These are phyloP conservation scores for Nebria brevicollis DNA, from an alignment of 2,888 invertebrate species.

Conservation along the genomic window DNA sequence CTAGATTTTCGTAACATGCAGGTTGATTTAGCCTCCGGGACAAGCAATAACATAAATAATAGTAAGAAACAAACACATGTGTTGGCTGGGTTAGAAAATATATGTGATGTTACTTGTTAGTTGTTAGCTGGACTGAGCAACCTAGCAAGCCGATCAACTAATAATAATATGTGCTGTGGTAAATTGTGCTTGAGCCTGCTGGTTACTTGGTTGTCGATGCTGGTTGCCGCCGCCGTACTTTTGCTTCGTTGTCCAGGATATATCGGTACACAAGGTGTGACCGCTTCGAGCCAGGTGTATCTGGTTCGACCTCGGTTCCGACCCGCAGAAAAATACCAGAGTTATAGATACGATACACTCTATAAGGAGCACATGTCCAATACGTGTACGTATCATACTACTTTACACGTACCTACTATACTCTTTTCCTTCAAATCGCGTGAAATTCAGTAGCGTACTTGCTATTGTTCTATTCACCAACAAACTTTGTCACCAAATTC, in stretches of 20 bases:
- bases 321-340: conserved; percentile 14
- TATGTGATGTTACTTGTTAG: not conserved
- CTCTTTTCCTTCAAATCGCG: not conserved
- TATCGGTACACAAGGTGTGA: conserved; percentile 13
- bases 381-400: not conserved
- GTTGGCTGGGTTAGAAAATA: not conserved
- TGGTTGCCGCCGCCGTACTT: not conserved
- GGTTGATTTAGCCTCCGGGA: not conserved
- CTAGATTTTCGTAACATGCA: not conserved
- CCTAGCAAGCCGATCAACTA: not conserved
- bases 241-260: not conserved
- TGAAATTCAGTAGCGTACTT: not conserved
- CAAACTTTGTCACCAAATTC: not conserved
- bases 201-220: not conserved
- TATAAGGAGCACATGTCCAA: conserved; percentile 21
- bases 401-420: too few species aligned
- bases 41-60: not conserved
- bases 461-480: too few species aligned
- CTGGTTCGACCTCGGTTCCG: conserved; percentile 19
- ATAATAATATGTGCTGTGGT: not conserved
- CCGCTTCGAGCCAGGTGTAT: conserved; percentile 26
- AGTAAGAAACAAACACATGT: not conserved
- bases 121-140: not conserved
- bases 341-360: conserved; percentile 23
- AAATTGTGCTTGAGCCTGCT: not conserved